phyloP scores from a whole-genome alignment of 2,797 vertebrate genomes.

The Lacerta viridis region DNA sequence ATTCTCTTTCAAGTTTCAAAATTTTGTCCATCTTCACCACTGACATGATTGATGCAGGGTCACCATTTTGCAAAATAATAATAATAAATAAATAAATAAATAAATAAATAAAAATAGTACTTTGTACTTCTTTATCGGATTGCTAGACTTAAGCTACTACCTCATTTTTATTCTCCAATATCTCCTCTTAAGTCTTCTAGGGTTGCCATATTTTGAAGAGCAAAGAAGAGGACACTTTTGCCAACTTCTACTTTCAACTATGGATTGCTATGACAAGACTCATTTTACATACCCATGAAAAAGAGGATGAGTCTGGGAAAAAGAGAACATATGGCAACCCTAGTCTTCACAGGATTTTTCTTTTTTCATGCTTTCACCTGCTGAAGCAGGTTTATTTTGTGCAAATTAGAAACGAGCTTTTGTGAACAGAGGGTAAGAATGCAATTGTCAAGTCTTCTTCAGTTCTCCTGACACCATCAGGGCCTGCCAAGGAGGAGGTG shows the following conservation, averaged over 20 bases:
- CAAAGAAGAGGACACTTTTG: no score
- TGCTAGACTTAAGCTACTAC: neutral
- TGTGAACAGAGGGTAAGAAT: neutral
- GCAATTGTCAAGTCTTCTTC: slow-evolving; percentile 20
- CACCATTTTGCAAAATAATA: neutral
- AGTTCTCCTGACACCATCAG: neutral
- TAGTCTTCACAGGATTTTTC: neutral
- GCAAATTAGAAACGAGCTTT: neutral
- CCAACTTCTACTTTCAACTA: no score
- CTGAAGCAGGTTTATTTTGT: neutral
- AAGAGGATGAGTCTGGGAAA: no score
- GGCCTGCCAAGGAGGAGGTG: slow-evolving; percentile 10
- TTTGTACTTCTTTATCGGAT: neutral
- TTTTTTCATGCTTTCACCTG: neutral
- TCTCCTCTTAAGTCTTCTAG: neutral
- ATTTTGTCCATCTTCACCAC: slow-evolving; percentile 15
- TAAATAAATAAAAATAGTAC: neutral
- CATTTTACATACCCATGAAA: no score
- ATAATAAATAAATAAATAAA: no score
- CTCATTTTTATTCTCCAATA: slow-evolving; percentile 12
- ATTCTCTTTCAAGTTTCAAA: neutral
- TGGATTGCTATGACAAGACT: no score
- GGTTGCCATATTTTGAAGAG: no score
- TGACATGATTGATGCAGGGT: slow-evolving; percentile 14
- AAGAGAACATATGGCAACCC: no score